Evolutionary conservation across 2,888 invertebrate genomes (phyloP), one percentile per base, ranked within the genome.

Genomic region (Autographa pulchrina): DNA sequence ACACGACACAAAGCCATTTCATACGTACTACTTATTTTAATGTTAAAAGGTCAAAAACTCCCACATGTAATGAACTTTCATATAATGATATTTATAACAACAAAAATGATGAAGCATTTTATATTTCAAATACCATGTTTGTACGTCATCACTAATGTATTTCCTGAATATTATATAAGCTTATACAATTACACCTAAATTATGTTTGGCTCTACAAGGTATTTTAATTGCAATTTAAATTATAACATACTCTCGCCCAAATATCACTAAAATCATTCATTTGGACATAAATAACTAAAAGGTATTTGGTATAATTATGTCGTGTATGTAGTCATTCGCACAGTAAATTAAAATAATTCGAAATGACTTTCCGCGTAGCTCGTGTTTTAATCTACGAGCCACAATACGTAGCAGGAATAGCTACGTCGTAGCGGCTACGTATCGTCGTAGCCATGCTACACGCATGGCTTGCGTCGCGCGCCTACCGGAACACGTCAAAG

Each of bases 401-500:
- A 14, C 31, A 31, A 16, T 60, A 59, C 32, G 38, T 48, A 18
- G 63, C 63, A 78, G 70, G 66, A 64, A 74, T 67, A 62, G 72
- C 78, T 82, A 75, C 77, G 59, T 52, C 79, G 81, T 79, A 75
- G 67, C 78, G 78, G 74, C 81, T 76, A 66, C 72, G 75, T 73
- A 78, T 72, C 71, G n/a, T 54, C 75, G 80, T 86, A 86, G 84
- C 66, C 68, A 79, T 83, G 78, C 72, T 78, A 76, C 79, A 86
- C 85, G 87, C 87, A 81, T 86, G 86, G 85, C 82, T 84, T 82
- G 69, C 78, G 75, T 65, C 76, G 78, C 72, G 74, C 72, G 74
- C 71, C 74, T 80, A 75, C 82, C 79, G 85, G 80, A 85, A 84
- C 80, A 75, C 74, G 69, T 87, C 89, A 89, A 89, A 88, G 85